Base-by-base conservation (phyloP, 1,140 invertebrate species). In the Diorhabda carinulata region DNA sequence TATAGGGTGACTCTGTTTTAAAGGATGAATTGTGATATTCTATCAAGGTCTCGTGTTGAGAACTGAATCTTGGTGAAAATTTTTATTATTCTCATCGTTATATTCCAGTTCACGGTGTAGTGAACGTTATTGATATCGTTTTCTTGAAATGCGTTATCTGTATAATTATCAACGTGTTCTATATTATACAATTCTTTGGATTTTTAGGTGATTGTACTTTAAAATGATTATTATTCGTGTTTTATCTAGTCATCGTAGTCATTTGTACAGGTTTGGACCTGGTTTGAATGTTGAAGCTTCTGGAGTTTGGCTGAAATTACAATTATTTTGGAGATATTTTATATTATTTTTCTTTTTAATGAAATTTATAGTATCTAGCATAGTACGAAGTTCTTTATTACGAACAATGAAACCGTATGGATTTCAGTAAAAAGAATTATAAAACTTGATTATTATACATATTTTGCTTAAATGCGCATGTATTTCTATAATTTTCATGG, bases 281-380 rank as follows among this genome's bases (percentile, higher is more conserved):
- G 52, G n/a, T 56, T 56, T 6, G n/a, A 56, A 56, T 56, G 52
- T 7, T 56, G 6, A 56, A n/a, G n/a, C 2, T 6, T 7, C 6
- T 56, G 6, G 52, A 7, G n/a, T 7, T 56, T 56, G 6, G 2
- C 2, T 56, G 52, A 56, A 6, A 56, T 56, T 56, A 56, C 6
- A 56, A 56, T 56, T 56, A 56, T 56, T 56, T 56, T 56, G 52
- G 6, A 56, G n/a, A 56, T 56, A 56, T 56, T n/a, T 56, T 6
- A 56, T 56, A 56, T 56, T 56, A 7, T 56, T 2, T 56, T 56
- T n/a, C n/a, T 56, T 56, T 1, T n/a, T 6, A 2, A 56, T 56
- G 52, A 56, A 56, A 56, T 56, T 56, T 56, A 2, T 56, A n/a
- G 52, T n/a, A 7, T 56, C 52, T 56, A 56, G 52, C n/a, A 56